Conservation (phyloP, 1,140 invertebrate genomes). For the Drosophila watanabei region DNA sequence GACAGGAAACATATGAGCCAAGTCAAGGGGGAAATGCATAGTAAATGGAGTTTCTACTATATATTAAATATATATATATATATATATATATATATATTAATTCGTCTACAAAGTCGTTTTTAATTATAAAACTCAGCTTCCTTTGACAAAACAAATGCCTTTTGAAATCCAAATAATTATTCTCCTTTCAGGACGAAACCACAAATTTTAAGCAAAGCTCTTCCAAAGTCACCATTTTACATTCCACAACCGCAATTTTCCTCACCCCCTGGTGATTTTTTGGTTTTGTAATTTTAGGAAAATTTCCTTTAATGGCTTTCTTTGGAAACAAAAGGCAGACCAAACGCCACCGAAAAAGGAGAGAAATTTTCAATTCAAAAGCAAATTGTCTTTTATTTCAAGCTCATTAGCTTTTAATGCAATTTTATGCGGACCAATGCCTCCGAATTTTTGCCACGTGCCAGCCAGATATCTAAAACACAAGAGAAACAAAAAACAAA, state of each 20-base stretch:
- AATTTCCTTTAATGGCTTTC: constrained; percentile 61
- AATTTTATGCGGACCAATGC: constrained; percentile 82
- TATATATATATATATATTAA: background rate
- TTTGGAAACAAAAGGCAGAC: constrained; percentile 30
- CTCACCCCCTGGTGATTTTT: constrained; percentile 24
- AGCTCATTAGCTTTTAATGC: constrained; percentile 83
- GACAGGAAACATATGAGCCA: background rate
- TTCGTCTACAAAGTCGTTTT: background rate
- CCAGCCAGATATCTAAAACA: constrained; percentile 39
- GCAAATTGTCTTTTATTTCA: constrained; percentile 81
- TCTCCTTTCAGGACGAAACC: background rate
- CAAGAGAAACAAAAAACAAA: background rate
- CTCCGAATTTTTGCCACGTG: constrained; percentile 72
- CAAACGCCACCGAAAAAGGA: constrained; percentile 28
- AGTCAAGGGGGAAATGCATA: background rate
- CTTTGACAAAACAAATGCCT: background rate
- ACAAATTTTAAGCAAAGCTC: background rate
- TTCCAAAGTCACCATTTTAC: constrained; percentile 18
- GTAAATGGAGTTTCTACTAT: background rate
- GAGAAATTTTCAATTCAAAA: constrained; percentile 68
- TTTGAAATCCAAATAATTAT: constrained; percentile 11
- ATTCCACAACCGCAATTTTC: constrained; percentile 26
- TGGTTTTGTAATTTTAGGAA: constrained; percentile 39
- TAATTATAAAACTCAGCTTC: background rate
- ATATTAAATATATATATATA: too few relatives aligned